phyloP scores from a whole-genome alignment of 2,113 vertebrate genomes.

The Pteropus alecto region DNA sequence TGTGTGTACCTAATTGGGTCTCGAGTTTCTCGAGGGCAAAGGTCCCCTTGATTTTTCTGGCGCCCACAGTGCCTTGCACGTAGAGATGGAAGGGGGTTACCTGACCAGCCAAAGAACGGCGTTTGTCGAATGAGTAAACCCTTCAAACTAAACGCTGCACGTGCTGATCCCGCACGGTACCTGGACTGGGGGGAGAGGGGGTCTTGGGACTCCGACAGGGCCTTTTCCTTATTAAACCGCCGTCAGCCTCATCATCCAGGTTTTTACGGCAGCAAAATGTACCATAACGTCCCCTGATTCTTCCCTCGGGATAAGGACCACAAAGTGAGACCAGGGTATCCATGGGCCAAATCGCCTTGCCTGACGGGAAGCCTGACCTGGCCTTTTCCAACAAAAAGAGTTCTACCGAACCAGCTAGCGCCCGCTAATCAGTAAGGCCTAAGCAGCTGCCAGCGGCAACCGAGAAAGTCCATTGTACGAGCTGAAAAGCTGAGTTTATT shows the following conservation, averaged over 20 bases:
- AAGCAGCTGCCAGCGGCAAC: conserved; percentile 52
- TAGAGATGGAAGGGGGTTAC: not conserved
- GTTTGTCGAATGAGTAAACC: not conserved
- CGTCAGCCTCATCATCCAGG: not conserved
- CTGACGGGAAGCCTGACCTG: not conserved
- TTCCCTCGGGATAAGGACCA: not conserved
- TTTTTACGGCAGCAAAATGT: not conserved
- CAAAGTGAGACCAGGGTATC: not conserved
- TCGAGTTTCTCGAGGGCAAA: conserved; percentile 22
- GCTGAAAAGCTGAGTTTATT: conserved; percentile 51
- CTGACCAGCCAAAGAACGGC: not conserved
- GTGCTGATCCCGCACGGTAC: not conserved
- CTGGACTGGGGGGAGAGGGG: not conserved
- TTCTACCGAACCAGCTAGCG: conserved; percentile 41
- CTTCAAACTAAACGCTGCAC: not conserved
- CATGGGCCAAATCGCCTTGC: not conserved
- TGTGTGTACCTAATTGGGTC: not conserved
- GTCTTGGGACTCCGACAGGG: not conserved
- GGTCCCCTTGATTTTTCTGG: conserved; percentile 1
- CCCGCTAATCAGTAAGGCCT: conserved; percentile 24
- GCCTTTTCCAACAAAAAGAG: conserved; percentile 3
- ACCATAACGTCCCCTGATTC: not conserved
- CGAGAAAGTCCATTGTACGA: not conserved
- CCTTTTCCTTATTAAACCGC: not conserved
- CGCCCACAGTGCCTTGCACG: not conserved